Evolutionary conservation across 1,140 invertebrate genomes (phyloP).

Genomic region (Telenomus remus): DNA sequence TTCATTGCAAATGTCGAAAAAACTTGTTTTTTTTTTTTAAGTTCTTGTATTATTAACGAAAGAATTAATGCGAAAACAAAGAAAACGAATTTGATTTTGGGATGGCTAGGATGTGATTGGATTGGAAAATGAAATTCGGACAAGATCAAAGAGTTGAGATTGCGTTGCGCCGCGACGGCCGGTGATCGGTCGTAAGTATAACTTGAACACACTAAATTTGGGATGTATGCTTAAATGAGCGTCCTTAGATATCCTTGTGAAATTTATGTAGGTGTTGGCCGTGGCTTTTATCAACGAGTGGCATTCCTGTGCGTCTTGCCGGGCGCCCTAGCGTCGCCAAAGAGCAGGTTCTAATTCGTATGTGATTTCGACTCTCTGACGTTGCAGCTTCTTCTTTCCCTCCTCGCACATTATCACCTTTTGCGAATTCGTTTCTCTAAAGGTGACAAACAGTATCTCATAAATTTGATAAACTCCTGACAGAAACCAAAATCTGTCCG

Average conservation of each 20-base stretch:
- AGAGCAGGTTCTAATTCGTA: slow-evolving; percentile 75
- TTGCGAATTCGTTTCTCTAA: slow-evolving; percentile 21
- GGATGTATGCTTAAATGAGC: slow-evolving; percentile 74
- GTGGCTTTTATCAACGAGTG: slow-evolving; percentile 75
- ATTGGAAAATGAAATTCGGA: slow-evolving; percentile 3
- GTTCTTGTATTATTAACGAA: too few species aligned
- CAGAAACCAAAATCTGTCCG: background rate
- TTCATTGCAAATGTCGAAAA: too few species aligned
- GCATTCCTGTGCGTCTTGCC: slow-evolving; percentile 73
- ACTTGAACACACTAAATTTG: slow-evolving; percentile 69
- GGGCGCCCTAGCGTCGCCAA: slow-evolving; percentile 73
- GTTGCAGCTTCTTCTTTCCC: slow-evolving; percentile 22
- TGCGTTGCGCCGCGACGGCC: slow-evolving; percentile 30
- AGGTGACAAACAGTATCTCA: slow-evolving; percentile 23
- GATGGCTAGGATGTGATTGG: background rate
- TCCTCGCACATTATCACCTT: slow-evolving; percentile 27
- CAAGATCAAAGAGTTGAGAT: background rate
- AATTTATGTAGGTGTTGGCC: slow-evolving; percentile 77
- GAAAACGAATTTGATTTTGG: too few species aligned
- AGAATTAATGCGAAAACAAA: too few species aligned
- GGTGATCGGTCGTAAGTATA: slow-evolving; percentile 44
- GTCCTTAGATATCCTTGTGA: slow-evolving; percentile 72
- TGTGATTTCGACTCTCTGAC: slow-evolving; percentile 55
- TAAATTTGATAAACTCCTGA: slow-evolving; percentile 7
- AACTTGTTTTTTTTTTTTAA: too few species aligned